Evolutionary conservation across 2,888 invertebrate species (phyloP).

Genomic region (Machimus atricapillus): DNA sequence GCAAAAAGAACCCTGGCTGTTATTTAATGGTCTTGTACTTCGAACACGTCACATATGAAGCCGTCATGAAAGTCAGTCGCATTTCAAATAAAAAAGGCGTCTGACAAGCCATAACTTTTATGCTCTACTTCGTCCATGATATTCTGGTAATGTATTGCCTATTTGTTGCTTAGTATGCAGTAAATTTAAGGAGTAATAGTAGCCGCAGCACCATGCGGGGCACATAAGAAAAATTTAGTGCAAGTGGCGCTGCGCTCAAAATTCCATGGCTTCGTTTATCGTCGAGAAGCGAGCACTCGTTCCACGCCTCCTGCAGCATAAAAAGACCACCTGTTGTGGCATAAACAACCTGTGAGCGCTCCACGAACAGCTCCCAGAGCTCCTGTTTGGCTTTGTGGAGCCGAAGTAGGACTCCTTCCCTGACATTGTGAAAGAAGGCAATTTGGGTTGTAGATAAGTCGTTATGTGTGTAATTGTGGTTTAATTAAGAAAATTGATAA

Average conservation of each 20-base stretch:
- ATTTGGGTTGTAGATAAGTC: constrained; percentile 34
- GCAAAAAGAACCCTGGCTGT: background rate
- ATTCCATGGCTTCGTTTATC: constrained; percentile 12
- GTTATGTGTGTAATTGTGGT: constrained; percentile 38
- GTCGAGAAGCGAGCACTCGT: background rate
- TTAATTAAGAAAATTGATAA: constrained; percentile 39
- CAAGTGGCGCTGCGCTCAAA: background rate
- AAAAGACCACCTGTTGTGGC: constrained; percentile 29
- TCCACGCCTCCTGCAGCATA: background rate
- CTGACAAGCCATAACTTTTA: background rate
- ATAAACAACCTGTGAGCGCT: constrained; percentile 16
- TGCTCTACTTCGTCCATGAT: background rate
- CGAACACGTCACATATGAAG: background rate
- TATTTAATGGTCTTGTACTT: background rate
- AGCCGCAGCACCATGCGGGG: background rate
- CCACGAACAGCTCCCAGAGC: constrained; percentile 3
- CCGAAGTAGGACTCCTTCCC: background rate
- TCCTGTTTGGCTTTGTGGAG: background rate
- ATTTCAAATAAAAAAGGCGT: background rate
- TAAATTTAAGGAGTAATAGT: background rate
- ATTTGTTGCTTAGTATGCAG: constrained; percentile 5
- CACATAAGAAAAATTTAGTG: background rate
- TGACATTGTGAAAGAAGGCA: constrained; percentile 25
- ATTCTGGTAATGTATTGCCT: background rate
- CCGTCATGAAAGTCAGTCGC: background rate